Conservation (phyloP, 2,113 vertebrate species). For the Rhadina sibilatrix region DNA sequence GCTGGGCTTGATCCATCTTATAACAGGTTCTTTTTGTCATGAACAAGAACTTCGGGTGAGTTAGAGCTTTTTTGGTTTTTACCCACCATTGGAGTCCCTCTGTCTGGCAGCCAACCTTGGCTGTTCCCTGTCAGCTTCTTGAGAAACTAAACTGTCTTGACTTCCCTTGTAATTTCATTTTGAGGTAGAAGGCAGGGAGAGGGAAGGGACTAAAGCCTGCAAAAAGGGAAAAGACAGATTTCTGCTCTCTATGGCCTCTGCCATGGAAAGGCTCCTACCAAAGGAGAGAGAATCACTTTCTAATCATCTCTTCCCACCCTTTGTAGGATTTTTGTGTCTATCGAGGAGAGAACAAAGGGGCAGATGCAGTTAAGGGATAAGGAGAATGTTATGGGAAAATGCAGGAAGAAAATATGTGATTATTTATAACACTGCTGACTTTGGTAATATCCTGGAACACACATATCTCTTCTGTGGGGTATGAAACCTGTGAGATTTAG, state of each 20-base stretch:
- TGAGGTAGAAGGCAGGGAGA: not conserved
- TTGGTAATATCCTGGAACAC: not conserved
- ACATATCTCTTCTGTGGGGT: not conserved
- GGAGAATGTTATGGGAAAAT: not conserved
- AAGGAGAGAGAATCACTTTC: not conserved
- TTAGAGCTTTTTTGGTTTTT: not conserved
- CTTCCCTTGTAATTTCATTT: not conserved
- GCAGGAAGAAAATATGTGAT: not conserved
- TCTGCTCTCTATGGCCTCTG: not conserved
- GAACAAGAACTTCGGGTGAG: not conserved
- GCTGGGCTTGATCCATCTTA: not conserved
- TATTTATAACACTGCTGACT: not conserved
- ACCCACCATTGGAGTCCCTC: not conserved
- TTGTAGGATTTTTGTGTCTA: not conserved
- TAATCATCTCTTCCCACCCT: not conserved
- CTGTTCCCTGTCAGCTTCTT: not conserved
- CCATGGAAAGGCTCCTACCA: not conserved
- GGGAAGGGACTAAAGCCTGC: not conserved
- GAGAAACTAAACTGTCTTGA: rapidly evolving
- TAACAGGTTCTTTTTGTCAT: not conserved
- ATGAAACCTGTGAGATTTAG: not conserved
- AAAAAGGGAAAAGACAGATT: not conserved
- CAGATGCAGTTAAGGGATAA: not conserved
- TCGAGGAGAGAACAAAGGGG: rapidly evolving
- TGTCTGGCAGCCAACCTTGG: not conserved